Evolutionary conservation across 2,113 vertebrate species (phyloP), one percentile per base, ranked within the genome.

Genomic region (Rhinolophus ferrumequinum): DNA sequence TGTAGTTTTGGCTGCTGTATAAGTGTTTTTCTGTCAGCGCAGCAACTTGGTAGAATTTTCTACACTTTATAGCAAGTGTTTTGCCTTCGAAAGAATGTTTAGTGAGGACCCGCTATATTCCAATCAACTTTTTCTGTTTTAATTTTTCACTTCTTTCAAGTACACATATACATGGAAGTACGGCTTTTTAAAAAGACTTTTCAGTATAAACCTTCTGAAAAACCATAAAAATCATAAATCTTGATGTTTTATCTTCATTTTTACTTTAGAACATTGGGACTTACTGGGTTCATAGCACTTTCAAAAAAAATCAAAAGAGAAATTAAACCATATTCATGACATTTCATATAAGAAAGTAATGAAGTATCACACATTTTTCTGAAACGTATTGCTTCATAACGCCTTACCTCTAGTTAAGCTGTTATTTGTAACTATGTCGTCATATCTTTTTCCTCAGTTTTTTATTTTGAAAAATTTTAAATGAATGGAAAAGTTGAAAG

Each of bases 161-260:
- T 92, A 9, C 76, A 69, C 21, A 10, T 50, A 72, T 30, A 79
- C 16, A 52, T 21, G 75, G 22, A 94, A 77, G 50, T 73, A 24
- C 85, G 44, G 24, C 28, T 88, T 90, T 91, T 76, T 47, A 58
- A 90, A 92, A 44, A 76, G 26, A 85, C 22, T 88, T 91, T 85
- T 44, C 58, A 93, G 4, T 64, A 19, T 66, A 87, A 41, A 94
- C 89, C 6, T 86, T 95, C 50, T 89, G 72, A 92, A 75, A 93
- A 54, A 21, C 2, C 24, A 44, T 56, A 88, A 93, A 93, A 87
- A 73, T 41, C 9, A 93, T 41, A 60, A 86, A 75, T 56, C 30
- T 75, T 90, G 41, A 70, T 93, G n/a, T 70, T 93, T 86, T 69
- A 70, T 81, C 82, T 93, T 96, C 26, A 62, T 87, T 94, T 44